Percentiles rank a stretch among this genome's conserved stretches.
These are phyloP conservation scores for Brenthis hecate DNA, from an alignment of 2,888 invertebrate species.

Conservation along the genomic window DNA sequence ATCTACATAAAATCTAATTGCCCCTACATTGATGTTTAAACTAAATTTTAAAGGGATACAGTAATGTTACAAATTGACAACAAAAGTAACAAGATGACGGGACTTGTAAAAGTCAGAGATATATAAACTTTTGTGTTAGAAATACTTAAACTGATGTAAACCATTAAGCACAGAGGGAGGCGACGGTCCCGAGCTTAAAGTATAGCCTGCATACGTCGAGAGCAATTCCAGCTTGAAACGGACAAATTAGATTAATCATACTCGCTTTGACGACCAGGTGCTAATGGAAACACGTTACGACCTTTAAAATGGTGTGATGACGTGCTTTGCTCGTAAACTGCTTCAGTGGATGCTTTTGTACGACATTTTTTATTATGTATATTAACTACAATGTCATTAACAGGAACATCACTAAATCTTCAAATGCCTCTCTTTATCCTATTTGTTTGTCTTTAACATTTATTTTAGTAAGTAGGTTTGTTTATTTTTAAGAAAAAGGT, in stretches of 20 bases:
- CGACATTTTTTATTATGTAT: constrained; percentile 2
- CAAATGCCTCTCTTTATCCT: constrained; percentile 19
- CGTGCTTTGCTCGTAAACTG: constrained; percentile 41
- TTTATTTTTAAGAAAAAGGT: too few species aligned
- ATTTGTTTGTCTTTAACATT: constrained; percentile 10
- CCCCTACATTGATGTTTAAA: too few species aligned
- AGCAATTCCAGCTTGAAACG: constrained; percentile 66
- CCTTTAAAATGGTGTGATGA: constrained; percentile 56
- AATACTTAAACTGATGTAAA: constrained; percentile 57
- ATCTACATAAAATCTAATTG: too few species aligned
- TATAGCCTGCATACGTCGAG: constrained; percentile 53
- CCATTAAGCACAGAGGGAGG: constrained; percentile 56
- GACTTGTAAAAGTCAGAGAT: constrained; percentile 36
- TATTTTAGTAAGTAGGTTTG: not conserved
- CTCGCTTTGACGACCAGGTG: constrained; percentile 67
- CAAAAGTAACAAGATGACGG: too few species aligned
- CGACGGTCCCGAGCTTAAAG: constrained; percentile 49
- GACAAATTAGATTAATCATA: constrained; percentile 75
- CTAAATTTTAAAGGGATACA: not conserved
- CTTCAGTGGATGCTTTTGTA: constrained; percentile 27
- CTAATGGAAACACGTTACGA: constrained; percentile 66
- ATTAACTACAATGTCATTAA: constrained; percentile 8
- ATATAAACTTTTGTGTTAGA: constrained; percentile 36
- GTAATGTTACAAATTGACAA: constrained; percentile 20
- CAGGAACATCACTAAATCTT: not conserved